Conservation (phyloP, 1,140 invertebrate genomes). For the Heliconius congener region DNA sequence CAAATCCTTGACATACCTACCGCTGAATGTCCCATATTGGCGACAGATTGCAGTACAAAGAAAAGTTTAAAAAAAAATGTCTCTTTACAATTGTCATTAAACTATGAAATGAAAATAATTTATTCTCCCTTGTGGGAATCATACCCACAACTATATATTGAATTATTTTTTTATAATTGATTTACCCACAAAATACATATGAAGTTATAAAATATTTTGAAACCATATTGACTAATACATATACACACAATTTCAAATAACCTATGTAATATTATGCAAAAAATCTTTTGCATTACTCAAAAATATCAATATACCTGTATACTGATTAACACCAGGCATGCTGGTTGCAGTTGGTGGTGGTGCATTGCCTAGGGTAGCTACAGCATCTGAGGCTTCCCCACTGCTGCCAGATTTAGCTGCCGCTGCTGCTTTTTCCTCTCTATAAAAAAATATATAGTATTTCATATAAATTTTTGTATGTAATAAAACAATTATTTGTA, state of each 20-base stretch:
- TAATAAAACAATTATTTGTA: no score
- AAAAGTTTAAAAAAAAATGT: no score
- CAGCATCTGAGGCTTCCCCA: constrained; percentile 57
- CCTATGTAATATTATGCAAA: no score
- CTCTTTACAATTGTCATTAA: background rate
- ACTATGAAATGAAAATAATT: no score
- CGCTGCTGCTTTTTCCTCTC: constrained; percentile 74
- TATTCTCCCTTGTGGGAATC: background rate
- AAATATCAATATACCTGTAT: constrained; percentile 14
- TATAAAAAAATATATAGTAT: constrained; percentile 32
- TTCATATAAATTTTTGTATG: background rate
- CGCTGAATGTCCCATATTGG: no score
- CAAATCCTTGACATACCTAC: no score
- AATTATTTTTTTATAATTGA: no score
- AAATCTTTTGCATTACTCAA: background rate
- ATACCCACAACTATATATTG: background rate
- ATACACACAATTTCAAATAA: no score
- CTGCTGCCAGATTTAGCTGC: constrained; percentile 57
- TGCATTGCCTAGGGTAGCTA: constrained; percentile 58
- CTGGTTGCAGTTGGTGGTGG: constrained; percentile 78
- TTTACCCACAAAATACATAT: no score
- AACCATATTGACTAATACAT: no score
- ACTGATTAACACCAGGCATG: constrained; percentile 76
- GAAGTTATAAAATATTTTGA: no score
- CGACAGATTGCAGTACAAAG: no score